Evolutionary conservation across 2,113 vertebrate genomes (phyloP).

Genomic region (Antechinus flavipes): DNA sequence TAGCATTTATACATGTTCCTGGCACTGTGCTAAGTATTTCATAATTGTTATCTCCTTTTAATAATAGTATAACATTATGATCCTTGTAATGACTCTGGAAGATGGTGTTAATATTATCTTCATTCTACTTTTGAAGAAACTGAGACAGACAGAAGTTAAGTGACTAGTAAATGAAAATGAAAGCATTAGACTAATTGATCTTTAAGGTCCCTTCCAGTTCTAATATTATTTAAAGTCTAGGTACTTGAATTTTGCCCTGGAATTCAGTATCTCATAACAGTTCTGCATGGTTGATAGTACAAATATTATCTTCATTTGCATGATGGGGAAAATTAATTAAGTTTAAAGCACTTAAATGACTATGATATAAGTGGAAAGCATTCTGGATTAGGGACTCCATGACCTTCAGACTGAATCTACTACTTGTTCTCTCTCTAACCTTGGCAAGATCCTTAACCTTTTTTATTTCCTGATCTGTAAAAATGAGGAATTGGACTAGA

Average conservation of each 20-base stretch:
- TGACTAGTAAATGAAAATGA: neutral
- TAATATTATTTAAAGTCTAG: neutral
- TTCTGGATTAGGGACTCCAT: neutral
- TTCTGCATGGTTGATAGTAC: neutral
- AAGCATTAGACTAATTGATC: neutral
- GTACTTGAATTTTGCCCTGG: neutral
- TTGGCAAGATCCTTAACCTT: rapidly evolving
- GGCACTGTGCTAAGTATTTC: neutral
- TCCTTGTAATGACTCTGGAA: neutral
- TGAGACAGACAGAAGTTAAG: neutral
- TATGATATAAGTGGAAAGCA: neutral
- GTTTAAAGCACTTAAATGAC: neutral
- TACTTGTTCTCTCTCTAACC: neutral
- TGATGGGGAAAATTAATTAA: neutral
- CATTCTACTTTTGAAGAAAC: neutral
- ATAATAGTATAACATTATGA: too few relatives aligned
- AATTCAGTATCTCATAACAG: neutral
- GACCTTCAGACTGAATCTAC: neutral
- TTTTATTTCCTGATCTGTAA: rapidly evolving
- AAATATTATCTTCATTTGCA: neutral
- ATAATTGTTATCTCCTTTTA: neutral
- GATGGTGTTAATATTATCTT: neutral
- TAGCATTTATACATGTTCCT: neutral
- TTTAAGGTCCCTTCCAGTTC: neutral
- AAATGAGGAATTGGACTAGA: rapidly evolving